A percentile compares a stretch with the other conserved stretches of the same genome.
Evolutionary conservation across 2,113 vertebrate species (phyloP).

Genomic region (Carlito syrichta): DNA sequence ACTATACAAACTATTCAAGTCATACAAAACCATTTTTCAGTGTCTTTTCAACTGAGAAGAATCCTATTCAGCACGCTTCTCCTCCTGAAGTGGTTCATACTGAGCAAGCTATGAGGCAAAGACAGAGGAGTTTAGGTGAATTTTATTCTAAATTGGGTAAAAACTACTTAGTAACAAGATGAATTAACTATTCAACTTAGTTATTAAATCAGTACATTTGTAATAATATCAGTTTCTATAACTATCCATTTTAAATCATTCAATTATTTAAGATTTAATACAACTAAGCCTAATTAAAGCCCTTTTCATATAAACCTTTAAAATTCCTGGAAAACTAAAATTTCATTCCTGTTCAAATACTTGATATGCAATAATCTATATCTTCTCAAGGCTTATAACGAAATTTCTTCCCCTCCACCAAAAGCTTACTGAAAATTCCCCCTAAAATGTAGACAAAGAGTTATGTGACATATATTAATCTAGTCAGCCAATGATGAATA

Average conservation of each 20-base stretch:
- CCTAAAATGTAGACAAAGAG: constrained; percentile 21
- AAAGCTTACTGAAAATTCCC: constrained; percentile 38
- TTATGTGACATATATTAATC: background rate
- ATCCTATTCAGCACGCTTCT: constrained; percentile 84
- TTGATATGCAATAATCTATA: background rate
- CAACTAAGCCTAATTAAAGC: constrained; percentile 31
- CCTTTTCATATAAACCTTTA: constrained; percentile 49
- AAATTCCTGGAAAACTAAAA: constrained; percentile 25
- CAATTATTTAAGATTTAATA: constrained; percentile 35
- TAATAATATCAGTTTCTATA: constrained; percentile 14
- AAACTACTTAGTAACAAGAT: constrained; percentile 45
- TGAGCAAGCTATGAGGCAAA: constrained; percentile 89
- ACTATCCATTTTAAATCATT: constrained; percentile 17
- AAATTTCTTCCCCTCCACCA: background rate
- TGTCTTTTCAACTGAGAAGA: constrained; percentile 80
- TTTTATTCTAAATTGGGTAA: constrained; percentile 67
- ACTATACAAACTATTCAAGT: constrained; percentile 77
- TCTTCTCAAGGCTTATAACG: constrained; percentile 34
- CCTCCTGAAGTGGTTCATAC: constrained; percentile 88
- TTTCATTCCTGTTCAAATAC: constrained; percentile 23
- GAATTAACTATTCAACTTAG: constrained; percentile 41
- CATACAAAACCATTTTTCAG: constrained; percentile 83
- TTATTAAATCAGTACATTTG: constrained; percentile 32
- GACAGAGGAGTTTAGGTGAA: constrained; percentile 78
- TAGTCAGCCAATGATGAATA: background rate